phyloP scores from a whole-genome alignment of 2,113 vertebrate species.

The Scopus umbretta region DNA sequence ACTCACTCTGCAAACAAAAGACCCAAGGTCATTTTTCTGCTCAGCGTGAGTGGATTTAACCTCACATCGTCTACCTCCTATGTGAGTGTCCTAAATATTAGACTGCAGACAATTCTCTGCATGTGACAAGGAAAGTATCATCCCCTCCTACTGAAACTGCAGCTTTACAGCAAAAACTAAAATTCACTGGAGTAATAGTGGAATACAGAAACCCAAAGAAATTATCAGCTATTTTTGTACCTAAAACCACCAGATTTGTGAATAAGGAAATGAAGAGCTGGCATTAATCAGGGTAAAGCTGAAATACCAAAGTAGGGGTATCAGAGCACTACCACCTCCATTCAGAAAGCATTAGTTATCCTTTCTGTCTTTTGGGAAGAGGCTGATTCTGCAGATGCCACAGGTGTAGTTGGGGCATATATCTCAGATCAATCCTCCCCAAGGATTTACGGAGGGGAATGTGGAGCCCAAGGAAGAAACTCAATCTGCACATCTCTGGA shows the following conservation, averaged over 20 bases:
- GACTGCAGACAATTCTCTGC: slow-evolving; percentile 11
- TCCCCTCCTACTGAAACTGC: neutral
- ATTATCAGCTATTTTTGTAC: neutral
- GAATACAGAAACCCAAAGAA: neutral
- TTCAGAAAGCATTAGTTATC: neutral
- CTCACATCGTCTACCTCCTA: slow-evolving; percentile 2
- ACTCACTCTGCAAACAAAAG: neutral
- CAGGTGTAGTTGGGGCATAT: neutral
- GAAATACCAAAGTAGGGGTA: neutral
- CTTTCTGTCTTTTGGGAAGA: neutral
- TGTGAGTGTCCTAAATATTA: slow-evolving; percentile 36
- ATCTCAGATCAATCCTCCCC: neutral
- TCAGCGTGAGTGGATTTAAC: slow-evolving; percentile 28
- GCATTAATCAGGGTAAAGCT: neutral
- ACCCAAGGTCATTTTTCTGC: slow-evolving; percentile 16
- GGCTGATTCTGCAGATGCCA: neutral
- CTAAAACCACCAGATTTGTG: neutral
- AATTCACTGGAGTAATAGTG: neutral
- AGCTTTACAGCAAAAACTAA: neutral
- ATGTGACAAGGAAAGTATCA: neutral
- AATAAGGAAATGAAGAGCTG: neutral
- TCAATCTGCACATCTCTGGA: neutral
- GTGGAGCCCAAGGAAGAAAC: neutral
- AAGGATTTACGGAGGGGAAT: neutral
- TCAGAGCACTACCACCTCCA: neutral